A percentile compares a stretch with the other conserved stretches of the same genome.
Evolutionary conservation across 2,888 invertebrate genomes (phyloP).

Genomic region (Anthophora plumipes): DNA sequence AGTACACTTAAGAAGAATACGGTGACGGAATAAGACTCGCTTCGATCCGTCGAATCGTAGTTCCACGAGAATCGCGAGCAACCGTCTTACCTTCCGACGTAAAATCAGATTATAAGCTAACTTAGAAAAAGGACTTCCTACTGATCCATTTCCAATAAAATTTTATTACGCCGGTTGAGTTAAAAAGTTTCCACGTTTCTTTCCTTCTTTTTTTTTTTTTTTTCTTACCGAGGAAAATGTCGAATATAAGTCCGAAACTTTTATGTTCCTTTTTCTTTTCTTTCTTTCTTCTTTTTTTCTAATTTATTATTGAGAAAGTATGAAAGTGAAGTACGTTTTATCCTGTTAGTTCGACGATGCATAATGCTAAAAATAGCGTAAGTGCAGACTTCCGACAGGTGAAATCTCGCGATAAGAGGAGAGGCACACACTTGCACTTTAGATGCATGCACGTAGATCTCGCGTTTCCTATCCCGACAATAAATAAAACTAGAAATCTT

Average conservation of each 20-base stretch:
- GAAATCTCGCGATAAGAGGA: constrained; percentile 14
- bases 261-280: too few relatives aligned
- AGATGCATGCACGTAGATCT: constrained; percentile 58
- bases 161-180: background rate
- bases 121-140: background rate
- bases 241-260: background rate
- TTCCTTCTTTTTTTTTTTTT: background rate
- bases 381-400: constrained; percentile 7
- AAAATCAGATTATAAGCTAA: background rate
- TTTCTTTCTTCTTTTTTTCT: background rate
- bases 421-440: constrained; percentile 23
- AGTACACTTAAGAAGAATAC: constrained; percentile 4
- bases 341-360: background rate
- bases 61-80: constrained; percentile 44
- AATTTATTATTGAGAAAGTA: background rate
- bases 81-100: background rate
- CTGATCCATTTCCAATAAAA: background rate
- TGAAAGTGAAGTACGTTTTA: background rate
- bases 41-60: constrained; percentile 55
- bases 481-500: constrained; percentile 55
- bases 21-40: constrained; percentile 26
- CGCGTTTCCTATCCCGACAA: constrained; percentile 24
- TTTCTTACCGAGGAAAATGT: background rate
- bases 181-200: too few relatives aligned
- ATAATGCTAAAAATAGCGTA: background rate